Evolutionary conservation across 2,888 invertebrate genomes (phyloP).

Genomic region (Aspidiotus destructor): DNA sequence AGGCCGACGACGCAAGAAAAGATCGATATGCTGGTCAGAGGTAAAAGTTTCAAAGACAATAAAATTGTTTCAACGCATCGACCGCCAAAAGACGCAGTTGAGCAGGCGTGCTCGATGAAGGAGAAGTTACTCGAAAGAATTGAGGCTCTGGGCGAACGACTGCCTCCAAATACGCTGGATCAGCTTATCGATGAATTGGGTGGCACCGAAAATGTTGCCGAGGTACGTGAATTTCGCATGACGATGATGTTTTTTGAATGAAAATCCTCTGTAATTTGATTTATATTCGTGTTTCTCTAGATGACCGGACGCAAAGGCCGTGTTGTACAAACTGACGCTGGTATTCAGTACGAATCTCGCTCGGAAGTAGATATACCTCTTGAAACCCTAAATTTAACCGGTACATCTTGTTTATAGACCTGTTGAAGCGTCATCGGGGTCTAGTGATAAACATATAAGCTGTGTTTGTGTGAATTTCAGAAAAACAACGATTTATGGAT

Average conservation of each 20-base stretch:
- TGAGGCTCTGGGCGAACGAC: conserved; percentile 70
- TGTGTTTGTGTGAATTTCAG: conserved; percentile 37
- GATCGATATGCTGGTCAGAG: conserved; percentile 58
- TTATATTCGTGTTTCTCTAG: conserved; percentile 41
- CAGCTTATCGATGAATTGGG: conserved; percentile 97
- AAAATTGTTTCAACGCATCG: conserved; percentile 42
- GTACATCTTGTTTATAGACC: conserved; percentile 43
- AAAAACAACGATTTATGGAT: conserved; percentile 83
- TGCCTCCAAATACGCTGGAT: conserved; percentile 96
- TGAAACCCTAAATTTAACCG: conserved; percentile 91
- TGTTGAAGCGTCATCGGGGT: conserved; percentile 43
- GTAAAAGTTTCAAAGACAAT: conserved; percentile 34
- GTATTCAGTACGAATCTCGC: conserved; percentile 86
- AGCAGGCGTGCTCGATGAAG: conserved; percentile 85
- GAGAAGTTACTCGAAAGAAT: conserved; percentile 76
- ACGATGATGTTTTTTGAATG: not conserved
- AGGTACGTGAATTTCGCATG: conserved; percentile 46
- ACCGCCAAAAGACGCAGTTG: conserved; percentile 74
- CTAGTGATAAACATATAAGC: too few relatives aligned
- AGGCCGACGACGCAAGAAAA: conserved; percentile 65
- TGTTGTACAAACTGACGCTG: conserved; percentile 84
- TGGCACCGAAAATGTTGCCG: conserved; percentile 94
- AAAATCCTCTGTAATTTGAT: not conserved
- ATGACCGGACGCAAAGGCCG: conserved; percentile 96
- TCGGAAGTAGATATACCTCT: conserved; percentile 91